Evolutionary conservation across 2,888 invertebrate species (phyloP), one percentile per base, ranked within the genome.

Genomic region (Xestobium rufovillosum): DNA sequence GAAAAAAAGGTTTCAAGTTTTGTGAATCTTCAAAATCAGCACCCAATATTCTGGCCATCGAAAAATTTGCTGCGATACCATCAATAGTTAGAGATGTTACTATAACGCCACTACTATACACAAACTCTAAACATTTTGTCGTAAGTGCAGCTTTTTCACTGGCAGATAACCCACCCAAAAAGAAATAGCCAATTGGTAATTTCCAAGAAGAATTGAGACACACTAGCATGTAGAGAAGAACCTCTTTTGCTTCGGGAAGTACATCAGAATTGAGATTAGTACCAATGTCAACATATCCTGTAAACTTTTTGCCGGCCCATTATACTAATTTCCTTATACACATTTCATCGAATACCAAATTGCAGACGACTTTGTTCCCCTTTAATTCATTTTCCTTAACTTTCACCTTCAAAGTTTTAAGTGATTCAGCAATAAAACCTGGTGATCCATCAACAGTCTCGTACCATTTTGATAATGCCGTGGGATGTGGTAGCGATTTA

Each of bases 161-260:
- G 10, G 15, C 37, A 19, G 10, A 26, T n/a, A 34, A 10, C 1
- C 14, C 11, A 3, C 14, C 25, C 3, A 42, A 19, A 19, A 19
- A 35, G 31, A 43, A 43, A 17, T 43, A 43, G 3, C 31, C 43
- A 3, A 43, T 23, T 12, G 41, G 41, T 11, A 43, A 3, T 38
- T 43, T 43, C 41, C 43, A 43, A 8, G 14, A 6, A 10, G 27
- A 23, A 38, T 43, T 43, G 3, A 43, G 1, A 19, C 34, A 32
- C 8, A 38, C 31, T 12, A 43, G 16, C 33, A 42, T 29, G n/a
- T 42, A 40, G 4, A 36, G 32, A 4, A 40, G 31, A 19, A 27
- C 35, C 14, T 43, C 43, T 30, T 30, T 43, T 6, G 44, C 40
- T 14, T 31, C 4, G 14, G 36, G 34, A 10, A 36, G 6, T 15